These are phyloP conservation scores for Phocides pigmalion DNA, from an alignment of 1,140 invertebrate genomes.

Conservation along the genomic window DNA sequence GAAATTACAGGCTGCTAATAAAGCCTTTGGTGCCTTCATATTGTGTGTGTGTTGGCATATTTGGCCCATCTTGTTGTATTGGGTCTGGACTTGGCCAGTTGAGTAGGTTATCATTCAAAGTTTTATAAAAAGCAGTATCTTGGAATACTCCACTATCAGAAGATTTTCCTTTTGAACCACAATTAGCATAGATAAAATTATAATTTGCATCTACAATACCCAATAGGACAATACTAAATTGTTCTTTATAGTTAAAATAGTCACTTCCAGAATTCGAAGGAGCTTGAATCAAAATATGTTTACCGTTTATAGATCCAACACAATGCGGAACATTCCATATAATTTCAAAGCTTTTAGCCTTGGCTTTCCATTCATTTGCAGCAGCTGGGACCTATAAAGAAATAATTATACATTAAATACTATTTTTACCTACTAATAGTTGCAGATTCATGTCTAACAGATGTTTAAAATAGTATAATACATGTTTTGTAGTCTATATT, in stretches of 20 bases:
- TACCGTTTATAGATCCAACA: background rate
- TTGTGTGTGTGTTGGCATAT: no score
- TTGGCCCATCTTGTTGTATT: background rate
- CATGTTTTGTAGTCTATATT: background rate
- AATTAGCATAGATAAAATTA: background rate
- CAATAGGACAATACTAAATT: conserved; percentile 5
- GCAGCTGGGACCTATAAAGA: conserved; percentile 8
- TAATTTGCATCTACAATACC: conserved; percentile 6
- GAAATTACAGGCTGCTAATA: no score
- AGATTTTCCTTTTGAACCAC: conserved; percentile 12
- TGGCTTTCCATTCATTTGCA: conserved; percentile 21
- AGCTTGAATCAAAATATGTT: background rate
- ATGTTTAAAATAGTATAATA: background rate
- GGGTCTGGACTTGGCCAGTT: conserved; percentile 1
- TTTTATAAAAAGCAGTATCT: conserved; percentile 7
- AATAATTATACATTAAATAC: conserved; percentile 17
- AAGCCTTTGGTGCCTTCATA: no score
- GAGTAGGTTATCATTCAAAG: background rate
- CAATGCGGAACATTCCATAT: conserved; percentile 32
- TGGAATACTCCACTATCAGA: conserved; percentile 18
- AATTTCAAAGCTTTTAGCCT: background rate
- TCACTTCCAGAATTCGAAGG: conserved; percentile 1
- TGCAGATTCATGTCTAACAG: background rate
- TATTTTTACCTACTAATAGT: background rate
- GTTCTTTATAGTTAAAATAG: conserved; percentile 9